Conservation (phyloP, 1,140 invertebrate species). For the Vanessa tameamea region DNA sequence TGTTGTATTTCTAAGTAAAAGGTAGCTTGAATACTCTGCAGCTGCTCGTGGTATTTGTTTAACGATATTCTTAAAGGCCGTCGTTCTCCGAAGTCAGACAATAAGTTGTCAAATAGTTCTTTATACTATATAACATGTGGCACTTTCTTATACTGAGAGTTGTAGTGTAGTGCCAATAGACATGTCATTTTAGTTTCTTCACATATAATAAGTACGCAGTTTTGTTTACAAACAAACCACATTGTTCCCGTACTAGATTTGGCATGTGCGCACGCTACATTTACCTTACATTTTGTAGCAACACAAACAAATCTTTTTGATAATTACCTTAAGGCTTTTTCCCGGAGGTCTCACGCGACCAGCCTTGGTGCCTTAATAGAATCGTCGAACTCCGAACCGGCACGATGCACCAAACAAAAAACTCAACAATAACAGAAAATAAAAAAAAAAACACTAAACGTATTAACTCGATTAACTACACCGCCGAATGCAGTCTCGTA, state of each 20-base stretch:
- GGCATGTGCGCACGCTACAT: neutral
- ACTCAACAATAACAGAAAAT: conserved; percentile 74
- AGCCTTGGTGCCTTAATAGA: conserved; percentile 68
- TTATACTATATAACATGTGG: conserved; percentile 1
- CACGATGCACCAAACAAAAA: conserved; percentile 79
- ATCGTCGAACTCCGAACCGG: conserved; percentile 71
- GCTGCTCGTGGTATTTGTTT: conserved; percentile 45
- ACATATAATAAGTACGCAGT: neutral
- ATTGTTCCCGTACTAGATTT: conserved; percentile 31
- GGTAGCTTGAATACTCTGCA: conserved; percentile 30
- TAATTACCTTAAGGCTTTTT: conserved; percentile 76
- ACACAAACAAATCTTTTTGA: conserved; percentile 31
- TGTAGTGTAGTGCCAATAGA: neutral
- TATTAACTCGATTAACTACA: conserved; percentile 73
- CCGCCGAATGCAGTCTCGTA: conserved; percentile 64
- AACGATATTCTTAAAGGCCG: conserved; percentile 18
- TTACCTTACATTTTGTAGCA: neutral
- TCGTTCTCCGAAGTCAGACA: conserved; percentile 18
- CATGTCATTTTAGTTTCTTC: conserved; percentile 4
- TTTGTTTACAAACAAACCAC: conserved; percentile 43
- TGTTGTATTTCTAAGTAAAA: conserved; percentile 38
- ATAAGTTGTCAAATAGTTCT: conserved; percentile 16
- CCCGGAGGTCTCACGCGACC: conserved; percentile 69
- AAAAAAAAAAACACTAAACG: conserved; percentile 71
- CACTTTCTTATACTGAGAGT: too few species aligned